Evolutionary conservation across 1,140 invertebrate genomes (phyloP).

Genomic region (Ptiloglossa arizonensis): DNA sequence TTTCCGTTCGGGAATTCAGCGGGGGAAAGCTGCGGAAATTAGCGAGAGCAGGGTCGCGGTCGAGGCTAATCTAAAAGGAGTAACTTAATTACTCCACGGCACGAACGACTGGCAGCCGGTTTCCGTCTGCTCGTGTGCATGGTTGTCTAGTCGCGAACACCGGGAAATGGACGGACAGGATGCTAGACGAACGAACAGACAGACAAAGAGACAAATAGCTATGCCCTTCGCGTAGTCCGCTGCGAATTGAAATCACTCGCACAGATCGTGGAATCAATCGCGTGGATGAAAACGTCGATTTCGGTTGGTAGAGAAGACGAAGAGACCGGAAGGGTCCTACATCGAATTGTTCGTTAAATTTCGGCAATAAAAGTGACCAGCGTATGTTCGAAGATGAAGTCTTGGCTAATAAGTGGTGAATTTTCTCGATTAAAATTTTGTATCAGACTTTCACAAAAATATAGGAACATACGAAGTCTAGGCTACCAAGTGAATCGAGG

Average conservation of each 20-base stretch:
- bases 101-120: constrained; percentile 48
- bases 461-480: too few species aligned
- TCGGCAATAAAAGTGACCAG: too few species aligned
- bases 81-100: constrained; percentile 67
- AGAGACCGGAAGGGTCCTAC: too few species aligned
- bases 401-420: too few species aligned
- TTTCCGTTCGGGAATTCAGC: constrained; percentile 42
- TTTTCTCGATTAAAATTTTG: too few species aligned
- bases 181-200: constrained; percentile 30
- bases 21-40: constrained; percentile 60
- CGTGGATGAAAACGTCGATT: background rate
- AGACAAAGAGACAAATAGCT: background rate
- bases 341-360: too few species aligned
- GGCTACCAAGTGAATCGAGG: too few species aligned
- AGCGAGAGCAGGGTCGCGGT: constrained; percentile 32
- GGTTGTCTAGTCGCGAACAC: background rate
- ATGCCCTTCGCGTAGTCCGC: background rate
- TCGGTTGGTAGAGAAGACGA: too few species aligned
- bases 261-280: background rate
- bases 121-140: constrained; percentile 21
- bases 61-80: constrained; percentile 57
- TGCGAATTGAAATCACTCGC: background rate
- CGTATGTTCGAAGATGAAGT: too few species aligned
- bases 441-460: too few species aligned
- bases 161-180: constrained; percentile 5